A percentile compares a stretch with the other conserved stretches of the same genome.
Conservation (phyloP, 2,888 invertebrate genomes). For the Parelbella ahira region DNA sequence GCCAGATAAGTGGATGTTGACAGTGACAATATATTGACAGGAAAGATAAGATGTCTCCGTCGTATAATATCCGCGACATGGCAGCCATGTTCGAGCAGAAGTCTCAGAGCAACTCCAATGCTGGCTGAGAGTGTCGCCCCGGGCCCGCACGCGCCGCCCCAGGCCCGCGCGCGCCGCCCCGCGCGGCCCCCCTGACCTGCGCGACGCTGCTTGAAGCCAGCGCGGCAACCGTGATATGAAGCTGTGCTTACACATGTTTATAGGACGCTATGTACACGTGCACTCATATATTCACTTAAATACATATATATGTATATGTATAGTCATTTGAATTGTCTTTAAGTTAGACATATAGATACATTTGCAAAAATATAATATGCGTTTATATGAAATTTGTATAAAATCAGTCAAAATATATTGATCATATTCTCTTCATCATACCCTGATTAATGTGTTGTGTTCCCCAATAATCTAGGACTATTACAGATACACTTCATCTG, state of each 20-base stretch:
- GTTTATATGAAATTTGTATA: neutral
- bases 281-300: slow-evolving; percentile 13
- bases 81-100: slow-evolving; percentile 90
- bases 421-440: no score
- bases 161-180: no score
- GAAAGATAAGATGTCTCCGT: slow-evolving; percentile 85
- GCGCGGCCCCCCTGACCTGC: no score
- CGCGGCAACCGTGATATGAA: slow-evolving; percentile 15
- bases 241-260: slow-evolving; percentile 24
- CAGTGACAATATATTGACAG: no score
- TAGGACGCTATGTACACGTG: slow-evolving; percentile 17
- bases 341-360: slow-evolving; percentile 12
- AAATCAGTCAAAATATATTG: no score
- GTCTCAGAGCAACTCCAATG: slow-evolving; percentile 59
- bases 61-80: slow-evolving; percentile 89
- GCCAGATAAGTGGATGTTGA: no score
- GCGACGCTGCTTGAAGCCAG: no score
- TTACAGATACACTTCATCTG: no score
- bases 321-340: neutral
- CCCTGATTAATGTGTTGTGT: no score
- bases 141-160: no score
- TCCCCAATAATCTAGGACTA: no score
- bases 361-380: slow-evolving; percentile 13
- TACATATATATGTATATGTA: slow-evolving; percentile 16
- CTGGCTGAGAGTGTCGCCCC: no score